Evolutionary conservation across 2,797 vertebrate genomes (phyloP).

Genomic region (Sebastes matsubarae): DNA sequence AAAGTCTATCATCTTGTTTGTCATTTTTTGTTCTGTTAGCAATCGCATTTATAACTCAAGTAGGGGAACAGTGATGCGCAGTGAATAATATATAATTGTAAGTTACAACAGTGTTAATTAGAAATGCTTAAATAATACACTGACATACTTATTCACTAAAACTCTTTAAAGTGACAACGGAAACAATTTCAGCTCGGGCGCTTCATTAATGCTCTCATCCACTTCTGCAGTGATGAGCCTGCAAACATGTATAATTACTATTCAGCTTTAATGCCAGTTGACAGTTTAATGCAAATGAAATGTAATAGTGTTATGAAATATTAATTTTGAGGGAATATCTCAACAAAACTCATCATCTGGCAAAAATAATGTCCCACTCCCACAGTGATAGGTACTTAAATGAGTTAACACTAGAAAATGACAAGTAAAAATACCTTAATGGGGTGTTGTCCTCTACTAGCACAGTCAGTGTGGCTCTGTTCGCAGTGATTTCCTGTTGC

Average conservation of each 20-base stretch:
- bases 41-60: not conserved
- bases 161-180: conserved; percentile 31
- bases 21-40: not conserved
- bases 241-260: not conserved
- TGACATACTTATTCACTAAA: conserved; percentile 13
- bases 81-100: conserved; percentile 2
- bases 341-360: not conserved
- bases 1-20: not conserved
- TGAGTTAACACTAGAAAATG: not conserved
- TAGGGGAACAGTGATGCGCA: not conserved
- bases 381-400: not conserved
- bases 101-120: conserved; percentile 31
- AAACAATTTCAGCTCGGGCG: conserved; percentile 9
- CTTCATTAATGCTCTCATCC: conserved; percentile 39
- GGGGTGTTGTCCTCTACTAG: not conserved
- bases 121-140: conserved; percentile 37
- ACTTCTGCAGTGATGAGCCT: conserved; percentile 17
- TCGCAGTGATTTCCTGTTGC: not conserved
- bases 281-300: conserved; percentile 42
- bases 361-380: not conserved
- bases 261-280: conserved; percentile 12
- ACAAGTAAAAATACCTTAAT: not conserved
- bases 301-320: conserved; percentile 17
- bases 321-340: not conserved
- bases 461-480: not conserved